A percentile compares a stretch with the other conserved stretches of the same genome.
Conservation (phyloP, 2,888 invertebrate species). For the Clusia tigrina region DNA sequence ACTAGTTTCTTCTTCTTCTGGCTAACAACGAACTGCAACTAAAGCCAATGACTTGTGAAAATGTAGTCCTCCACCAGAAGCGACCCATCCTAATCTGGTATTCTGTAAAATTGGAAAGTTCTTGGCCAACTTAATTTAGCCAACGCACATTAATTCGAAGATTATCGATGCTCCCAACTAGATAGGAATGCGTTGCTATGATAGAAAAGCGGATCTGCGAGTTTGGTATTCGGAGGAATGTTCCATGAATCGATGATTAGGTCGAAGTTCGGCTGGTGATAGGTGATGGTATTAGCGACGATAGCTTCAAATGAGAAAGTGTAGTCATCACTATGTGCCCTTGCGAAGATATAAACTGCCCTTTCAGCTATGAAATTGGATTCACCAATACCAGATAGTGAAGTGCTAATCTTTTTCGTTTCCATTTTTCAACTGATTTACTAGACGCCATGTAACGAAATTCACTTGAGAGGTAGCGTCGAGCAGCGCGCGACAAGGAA, state of each 20-base stretch:
- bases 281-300: slow-evolving; percentile 20
- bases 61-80: slow-evolving; percentile 18
- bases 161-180: slow-evolving; percentile 14
- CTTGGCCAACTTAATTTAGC: slow-evolving; percentile 17
- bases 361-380: not conserved
- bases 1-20: no score
- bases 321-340: not conserved
- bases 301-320: slow-evolving; percentile 11
- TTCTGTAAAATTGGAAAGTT: slow-evolving; percentile 30
- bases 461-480: slow-evolving; percentile 9
- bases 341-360: not conserved
- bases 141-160: slow-evolving; percentile 24
- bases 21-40: no score
- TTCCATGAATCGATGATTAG: slow-evolving; percentile 28
- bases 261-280: slow-evolving; percentile 25
- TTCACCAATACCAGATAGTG: not conserved
- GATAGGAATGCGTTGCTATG: slow-evolving; percentile 15
- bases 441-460: slow-evolving; percentile 6
- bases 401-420: not conserved
- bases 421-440: not conserved
- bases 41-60: slow-evolving; percentile 10
- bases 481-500: slow-evolving; percentile 7
- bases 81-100: slow-evolving; percentile 30
- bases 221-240: slow-evolving; percentile 28
- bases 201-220: slow-evolving; percentile 32